A percentile compares a stretch with the other conserved stretches of the same genome.
These are phyloP conservation scores for Micromussa lordhowensis DNA, from an alignment of 92 coral and sea anemone genomes.

Conservation along the genomic window DNA sequence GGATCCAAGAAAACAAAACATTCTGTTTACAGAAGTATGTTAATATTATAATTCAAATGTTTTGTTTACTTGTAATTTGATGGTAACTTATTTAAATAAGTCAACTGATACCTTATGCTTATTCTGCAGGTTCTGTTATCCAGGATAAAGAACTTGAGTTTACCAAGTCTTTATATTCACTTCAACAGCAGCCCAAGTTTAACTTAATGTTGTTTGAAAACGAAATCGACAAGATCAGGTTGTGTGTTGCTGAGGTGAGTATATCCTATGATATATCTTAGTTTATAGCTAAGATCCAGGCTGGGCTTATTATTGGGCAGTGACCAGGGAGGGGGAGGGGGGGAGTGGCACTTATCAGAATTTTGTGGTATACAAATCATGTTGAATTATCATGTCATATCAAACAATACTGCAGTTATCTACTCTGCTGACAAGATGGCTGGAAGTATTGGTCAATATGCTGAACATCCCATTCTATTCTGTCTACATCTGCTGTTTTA, in stretches of 20 bases:
- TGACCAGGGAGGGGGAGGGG: too few relatives aligned
- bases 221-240: slow-evolving; percentile 93
- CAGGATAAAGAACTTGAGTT: slow-evolving; percentile 87
- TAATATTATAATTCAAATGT: neutral
- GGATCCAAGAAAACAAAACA: slow-evolving; percentile 74
- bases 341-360: too few relatives aligned
- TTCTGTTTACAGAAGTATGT: slow-evolving; percentile 34
- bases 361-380: too few relatives aligned
- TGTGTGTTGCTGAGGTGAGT: slow-evolving; percentile 92
- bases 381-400: too few relatives aligned
- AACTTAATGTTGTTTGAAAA: slow-evolving; percentile 87
- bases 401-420: too few relatives aligned
- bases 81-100: neutral
- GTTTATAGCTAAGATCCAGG: neutral
- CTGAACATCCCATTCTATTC: too few relatives aligned
- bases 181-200: slow-evolving; percentile 81
- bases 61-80: neutral
- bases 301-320: too few relatives aligned
- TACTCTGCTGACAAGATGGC: too few relatives aligned
- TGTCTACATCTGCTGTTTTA: too few relatives aligned
- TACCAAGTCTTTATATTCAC: slow-evolving; percentile 75
- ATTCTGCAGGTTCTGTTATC: slow-evolving; percentile 73
- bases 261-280: neutral
- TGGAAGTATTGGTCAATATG: too few relatives aligned
- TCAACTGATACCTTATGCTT: neutral